Conservation (phyloP, 2,113 vertebrate species). For the Engraulis encrasicolus region DNA sequence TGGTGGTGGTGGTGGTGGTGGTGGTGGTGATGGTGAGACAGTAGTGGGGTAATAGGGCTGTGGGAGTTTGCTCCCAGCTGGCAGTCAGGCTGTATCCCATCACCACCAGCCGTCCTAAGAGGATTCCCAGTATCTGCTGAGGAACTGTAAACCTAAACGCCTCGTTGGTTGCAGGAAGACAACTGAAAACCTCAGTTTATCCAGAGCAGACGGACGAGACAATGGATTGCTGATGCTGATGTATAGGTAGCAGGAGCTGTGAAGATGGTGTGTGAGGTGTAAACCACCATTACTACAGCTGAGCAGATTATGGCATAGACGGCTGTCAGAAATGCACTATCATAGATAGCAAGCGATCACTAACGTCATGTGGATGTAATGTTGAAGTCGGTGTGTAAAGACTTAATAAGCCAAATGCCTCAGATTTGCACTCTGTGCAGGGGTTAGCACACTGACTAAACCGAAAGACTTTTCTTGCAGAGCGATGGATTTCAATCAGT, state of each 20-base stretch:
- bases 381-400: too few relatives aligned
- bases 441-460: not conserved
- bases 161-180: not conserved
- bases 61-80: not conserved
- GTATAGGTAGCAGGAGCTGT: too few relatives aligned
- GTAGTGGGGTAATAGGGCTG: too few relatives aligned
- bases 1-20: not conserved
- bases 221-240: not conserved
- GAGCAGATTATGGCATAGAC: not conserved
- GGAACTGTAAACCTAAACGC: not conserved
- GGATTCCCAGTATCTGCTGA: constrained; percentile 11
- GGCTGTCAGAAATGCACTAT: not conserved
- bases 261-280: not conserved
- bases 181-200: not conserved
- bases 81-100: not conserved
- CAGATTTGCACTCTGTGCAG: too few relatives aligned
- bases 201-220: not conserved
- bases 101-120: not conserved
- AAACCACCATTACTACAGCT: not conserved
- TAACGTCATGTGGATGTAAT: too few relatives aligned
- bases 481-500: not conserved
- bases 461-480: not conserved
- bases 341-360: too few relatives aligned
- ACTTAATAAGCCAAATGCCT: too few relatives aligned
- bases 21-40: not conserved